Conservation (phyloP, 2,888 invertebrate genomes). For the Polia nebulosa region DNA sequence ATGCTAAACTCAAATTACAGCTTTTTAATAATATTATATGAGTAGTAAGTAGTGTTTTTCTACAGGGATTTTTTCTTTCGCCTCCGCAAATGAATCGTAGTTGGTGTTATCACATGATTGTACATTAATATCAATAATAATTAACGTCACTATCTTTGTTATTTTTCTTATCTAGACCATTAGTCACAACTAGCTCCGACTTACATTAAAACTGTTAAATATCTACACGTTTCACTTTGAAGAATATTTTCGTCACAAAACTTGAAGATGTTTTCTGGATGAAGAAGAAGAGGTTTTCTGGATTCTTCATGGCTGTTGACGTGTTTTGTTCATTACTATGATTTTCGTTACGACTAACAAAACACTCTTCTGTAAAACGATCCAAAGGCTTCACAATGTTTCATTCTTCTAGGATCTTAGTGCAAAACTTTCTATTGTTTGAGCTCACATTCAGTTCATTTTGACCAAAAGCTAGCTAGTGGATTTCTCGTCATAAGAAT, state of each 20-base stretch:
- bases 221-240: slow-evolving; percentile 84
- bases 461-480: slow-evolving; percentile 76
- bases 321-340: slow-evolving; percentile 74
- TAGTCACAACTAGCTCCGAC: slow-evolving; percentile 76
- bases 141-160: slow-evolving; percentile 76
- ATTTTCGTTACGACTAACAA: slow-evolving; percentile 75
- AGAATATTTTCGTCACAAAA: slow-evolving; percentile 86
- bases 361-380: slow-evolving; percentile 80
- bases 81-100: slow-evolving; percentile 80
- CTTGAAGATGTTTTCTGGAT: slow-evolving; percentile 78
- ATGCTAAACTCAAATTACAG: background rate
- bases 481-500: slow-evolving; percentile 90
- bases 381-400: slow-evolving; percentile 80
- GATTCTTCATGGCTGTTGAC: slow-evolving; percentile 70
- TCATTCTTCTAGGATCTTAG: slow-evolving; percentile 72
- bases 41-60: slow-evolving; percentile 72
- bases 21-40: no score
- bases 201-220: slow-evolving; percentile 84
- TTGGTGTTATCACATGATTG: slow-evolving; percentile 79
- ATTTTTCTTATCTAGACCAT: slow-evolving; percentile 79
- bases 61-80: slow-evolving; percentile 81
- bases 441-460: slow-evolving; percentile 74
- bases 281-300: slow-evolving; percentile 71
- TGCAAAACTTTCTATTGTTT: slow-evolving; percentile 70
- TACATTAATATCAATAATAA: slow-evolving; percentile 70